Conservation (phyloP, 2,888 invertebrate species). For the Nomada hirtipes region DNA sequence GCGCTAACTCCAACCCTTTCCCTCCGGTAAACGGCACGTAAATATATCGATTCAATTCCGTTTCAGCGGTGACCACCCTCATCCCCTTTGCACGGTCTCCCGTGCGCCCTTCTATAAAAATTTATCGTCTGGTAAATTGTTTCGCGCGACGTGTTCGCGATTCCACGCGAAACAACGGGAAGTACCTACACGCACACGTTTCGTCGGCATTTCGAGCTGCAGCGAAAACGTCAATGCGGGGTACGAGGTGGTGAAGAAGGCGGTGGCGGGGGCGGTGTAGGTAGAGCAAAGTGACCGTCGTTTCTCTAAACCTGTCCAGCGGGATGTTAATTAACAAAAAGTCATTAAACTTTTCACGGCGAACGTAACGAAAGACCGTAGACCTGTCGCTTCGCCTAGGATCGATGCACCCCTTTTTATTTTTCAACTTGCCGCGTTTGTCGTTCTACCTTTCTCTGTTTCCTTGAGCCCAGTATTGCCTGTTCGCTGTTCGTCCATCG, state of each 20-base stretch:
- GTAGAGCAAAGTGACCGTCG: slow-evolving; percentile 74
- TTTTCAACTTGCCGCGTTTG: slow-evolving; percentile 50
- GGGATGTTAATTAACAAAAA: slow-evolving; percentile 84
- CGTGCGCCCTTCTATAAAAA: slow-evolving; percentile 81
- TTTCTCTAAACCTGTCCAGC: slow-evolving; percentile 79
- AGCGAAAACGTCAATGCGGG: slow-evolving; percentile 55
- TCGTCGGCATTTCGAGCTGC: slow-evolving; percentile 38
- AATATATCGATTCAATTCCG: slow-evolving; percentile 85
- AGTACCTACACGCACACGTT: slow-evolving; percentile 38
- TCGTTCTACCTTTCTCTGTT: slow-evolving; percentile 39
- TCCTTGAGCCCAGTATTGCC: not conserved
- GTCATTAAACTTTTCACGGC: slow-evolving; percentile 83
- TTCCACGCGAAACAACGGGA: slow-evolving; percentile 65
- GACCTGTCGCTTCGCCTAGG: slow-evolving; percentile 61
- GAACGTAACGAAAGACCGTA: slow-evolving; percentile 75
- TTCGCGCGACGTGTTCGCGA: slow-evolving; percentile 80
- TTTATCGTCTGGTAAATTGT: slow-evolving; percentile 85
- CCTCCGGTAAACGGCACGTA: slow-evolving; percentile 82
- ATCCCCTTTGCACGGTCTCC: slow-evolving; percentile 53
- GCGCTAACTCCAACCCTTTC: slow-evolving; percentile 80
- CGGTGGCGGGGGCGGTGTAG: not conserved
- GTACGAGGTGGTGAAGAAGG: slow-evolving; percentile 33
- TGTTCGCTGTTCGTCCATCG: not conserved
- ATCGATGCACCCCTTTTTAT: slow-evolving; percentile 65
- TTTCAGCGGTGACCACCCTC: slow-evolving; percentile 77